A percentile compares a stretch with the other conserved stretches of the same genome.
Conservation (phyloP, 64 coral and sea anemone genomes). For the Platygyra sinensis region DNA sequence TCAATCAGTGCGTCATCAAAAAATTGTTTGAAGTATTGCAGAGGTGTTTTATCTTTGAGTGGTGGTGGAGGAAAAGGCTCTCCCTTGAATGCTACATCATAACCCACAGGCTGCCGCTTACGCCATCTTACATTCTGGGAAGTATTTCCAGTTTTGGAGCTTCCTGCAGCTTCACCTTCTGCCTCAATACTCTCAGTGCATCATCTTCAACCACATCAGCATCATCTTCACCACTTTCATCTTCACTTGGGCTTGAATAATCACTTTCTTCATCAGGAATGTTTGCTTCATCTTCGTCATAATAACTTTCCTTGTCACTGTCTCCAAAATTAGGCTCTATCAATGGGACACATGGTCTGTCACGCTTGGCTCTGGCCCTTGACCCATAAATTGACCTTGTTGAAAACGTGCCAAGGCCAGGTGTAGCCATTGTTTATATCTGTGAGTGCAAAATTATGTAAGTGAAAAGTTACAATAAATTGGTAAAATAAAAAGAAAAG, state of each 20-base stretch:
- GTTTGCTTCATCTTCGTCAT: too few species aligned
- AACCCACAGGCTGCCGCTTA: neutral
- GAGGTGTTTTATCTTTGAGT: neutral
- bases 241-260: too few species aligned
- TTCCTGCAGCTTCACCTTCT: neutral
- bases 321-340: too few species aligned
- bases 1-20: too few species aligned
- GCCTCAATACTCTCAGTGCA: neutral
- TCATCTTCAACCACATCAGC: neutral
- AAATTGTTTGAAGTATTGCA: neutral
- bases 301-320: too few species aligned
- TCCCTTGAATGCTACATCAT: neutral
- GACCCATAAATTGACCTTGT: neutral
- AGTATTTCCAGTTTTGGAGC: neutral
- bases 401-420: neutral
- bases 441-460: neutral
- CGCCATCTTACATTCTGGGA: neutral
- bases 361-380: too few species aligned
- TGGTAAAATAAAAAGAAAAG: too few species aligned
- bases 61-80: constrained; percentile 14
- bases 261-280: neutral
- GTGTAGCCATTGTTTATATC: neutral
- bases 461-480: too few species aligned
- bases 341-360: too few species aligned
- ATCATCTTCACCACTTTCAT: neutral